Conservation (phyloP, 1,140 invertebrate species). For the Zaprionus nigranus region DNA sequence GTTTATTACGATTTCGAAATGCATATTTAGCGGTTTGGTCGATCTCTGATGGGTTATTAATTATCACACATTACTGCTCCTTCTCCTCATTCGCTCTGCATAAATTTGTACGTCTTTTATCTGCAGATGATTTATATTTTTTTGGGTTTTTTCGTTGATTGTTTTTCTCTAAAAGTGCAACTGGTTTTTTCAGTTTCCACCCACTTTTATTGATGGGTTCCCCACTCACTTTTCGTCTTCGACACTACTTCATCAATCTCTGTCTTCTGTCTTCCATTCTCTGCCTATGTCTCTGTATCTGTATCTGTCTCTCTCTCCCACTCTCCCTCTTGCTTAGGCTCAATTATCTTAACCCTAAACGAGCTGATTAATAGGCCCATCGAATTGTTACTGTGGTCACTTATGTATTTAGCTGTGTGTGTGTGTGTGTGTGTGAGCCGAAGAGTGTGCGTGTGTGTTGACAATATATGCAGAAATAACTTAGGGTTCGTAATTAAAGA, state of each 20-base stretch:
- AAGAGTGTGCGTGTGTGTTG: conserved; percentile 13
- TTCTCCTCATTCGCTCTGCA: not conserved
- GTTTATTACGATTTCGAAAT: conserved; percentile 1
- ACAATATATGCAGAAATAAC: conserved; percentile 23
- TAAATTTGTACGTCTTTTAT: not conserved
- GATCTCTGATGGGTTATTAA: not conserved
- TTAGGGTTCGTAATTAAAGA: conserved; percentile 8
- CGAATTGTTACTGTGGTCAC: conserved; percentile 24
- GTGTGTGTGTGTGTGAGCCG: conserved; percentile 26
- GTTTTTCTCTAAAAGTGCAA: conserved; percentile 15
- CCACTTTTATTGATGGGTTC: conserved; percentile 6
- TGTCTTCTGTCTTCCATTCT: not conserved
- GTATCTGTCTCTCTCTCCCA: not conserved
- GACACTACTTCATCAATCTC: too few species aligned
- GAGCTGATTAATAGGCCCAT: conserved; percentile 46
- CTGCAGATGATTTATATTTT: not conserved
- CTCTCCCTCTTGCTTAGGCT: not conserved
- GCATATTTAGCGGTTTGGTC: not conserved
- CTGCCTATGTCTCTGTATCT: too few species aligned
- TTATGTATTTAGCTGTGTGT: conserved; percentile 15
- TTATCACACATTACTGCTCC: not conserved
- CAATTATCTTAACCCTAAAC: conserved; percentile 47
- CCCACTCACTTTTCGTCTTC: not conserved
- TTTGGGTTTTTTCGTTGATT: not conserved
- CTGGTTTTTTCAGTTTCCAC: conserved; percentile 17